phyloP scores from a whole-genome alignment of 2,113 vertebrate species.

The Pterocles orientalis region DNA sequence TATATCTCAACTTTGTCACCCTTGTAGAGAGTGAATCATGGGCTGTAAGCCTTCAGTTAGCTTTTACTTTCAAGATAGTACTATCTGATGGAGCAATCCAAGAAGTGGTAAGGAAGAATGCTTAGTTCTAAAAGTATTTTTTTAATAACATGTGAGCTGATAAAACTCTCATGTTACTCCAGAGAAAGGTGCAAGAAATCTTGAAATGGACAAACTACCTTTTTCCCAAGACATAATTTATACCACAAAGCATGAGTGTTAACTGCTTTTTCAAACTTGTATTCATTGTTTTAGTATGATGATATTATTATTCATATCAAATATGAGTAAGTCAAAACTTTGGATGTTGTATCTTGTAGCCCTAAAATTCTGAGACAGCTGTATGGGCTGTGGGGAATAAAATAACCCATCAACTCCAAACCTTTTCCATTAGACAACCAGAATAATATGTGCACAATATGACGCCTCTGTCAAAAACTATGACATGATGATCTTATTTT shows the following conservation, averaged over 20 bases:
- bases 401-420: neutral
- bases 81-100: neutral
- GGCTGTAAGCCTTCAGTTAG: neutral
- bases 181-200: neutral
- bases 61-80: neutral
- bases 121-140: neutral
- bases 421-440: neutral
- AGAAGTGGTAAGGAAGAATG: neutral
- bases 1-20: neutral
- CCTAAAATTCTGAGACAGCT: slow-evolving; percentile 3
- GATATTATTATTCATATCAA: neutral
- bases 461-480: neutral
- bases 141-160: neutral
- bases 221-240: neutral
- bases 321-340: neutral
- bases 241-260: neutral
- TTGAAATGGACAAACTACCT: neutral
- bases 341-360: neutral
- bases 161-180: neutral
- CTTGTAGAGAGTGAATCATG: neutral
- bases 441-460: neutral
- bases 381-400: slow-evolving; percentile 18
- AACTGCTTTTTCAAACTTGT: neutral
- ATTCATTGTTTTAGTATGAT: neutral
- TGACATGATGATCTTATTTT: neutral